These are phyloP conservation scores for Pogonocichla stellata DNA, from an alignment of 2,113 vertebrate species.

Conservation along the genomic window DNA sequence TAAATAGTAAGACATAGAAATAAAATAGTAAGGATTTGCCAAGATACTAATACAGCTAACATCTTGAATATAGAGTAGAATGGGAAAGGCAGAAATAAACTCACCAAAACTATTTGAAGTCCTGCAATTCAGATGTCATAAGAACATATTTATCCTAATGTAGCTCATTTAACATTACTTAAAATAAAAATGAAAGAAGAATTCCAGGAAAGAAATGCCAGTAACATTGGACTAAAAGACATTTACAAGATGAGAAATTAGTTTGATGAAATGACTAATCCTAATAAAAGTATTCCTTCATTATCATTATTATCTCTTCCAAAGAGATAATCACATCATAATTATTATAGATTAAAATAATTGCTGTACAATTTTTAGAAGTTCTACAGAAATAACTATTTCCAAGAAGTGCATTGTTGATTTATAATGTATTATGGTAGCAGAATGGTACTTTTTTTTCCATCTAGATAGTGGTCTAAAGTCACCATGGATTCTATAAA, in stretches of 20 bases:
- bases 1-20: background rate
- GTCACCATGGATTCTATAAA: background rate
- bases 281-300: background rate
- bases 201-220: background rate
- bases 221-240: background rate
- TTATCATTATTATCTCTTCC: background rate
- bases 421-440: background rate
- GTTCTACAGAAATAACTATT: background rate
- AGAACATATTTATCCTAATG: background rate
- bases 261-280: background rate
- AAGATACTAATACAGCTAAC: background rate
- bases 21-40: background rate
- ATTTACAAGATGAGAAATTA: background rate
- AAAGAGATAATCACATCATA: background rate
- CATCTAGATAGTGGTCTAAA: background rate
- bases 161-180: background rate
- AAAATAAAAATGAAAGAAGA: background rate
- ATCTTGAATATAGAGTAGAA: background rate
- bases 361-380: background rate
- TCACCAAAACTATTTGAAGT: background rate
- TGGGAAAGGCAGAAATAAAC: background rate
- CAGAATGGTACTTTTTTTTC: background rate
- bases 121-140: background rate
- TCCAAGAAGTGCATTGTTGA: background rate
- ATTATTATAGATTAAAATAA: background rate